Evolutionary conservation across 2,113 vertebrate species (phyloP), one percentile per base, ranked within the genome.

Genomic region (Chrysochloris asiatica): DNA sequence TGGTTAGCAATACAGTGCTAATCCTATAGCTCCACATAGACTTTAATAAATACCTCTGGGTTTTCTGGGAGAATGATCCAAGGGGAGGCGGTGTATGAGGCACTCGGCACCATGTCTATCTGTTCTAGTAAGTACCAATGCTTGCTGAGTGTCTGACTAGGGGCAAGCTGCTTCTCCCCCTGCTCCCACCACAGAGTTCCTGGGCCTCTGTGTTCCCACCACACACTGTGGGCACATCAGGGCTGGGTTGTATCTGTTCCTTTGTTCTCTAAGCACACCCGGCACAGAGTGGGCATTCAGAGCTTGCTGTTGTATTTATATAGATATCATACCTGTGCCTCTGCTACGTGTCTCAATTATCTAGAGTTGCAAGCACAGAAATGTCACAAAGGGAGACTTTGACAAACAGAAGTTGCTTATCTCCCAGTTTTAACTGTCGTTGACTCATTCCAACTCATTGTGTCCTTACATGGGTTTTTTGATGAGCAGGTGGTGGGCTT

Each of bases 1-100:
- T n/a, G n/a, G n/a, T n/a, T n/a, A n/a, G n/a, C n/a, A n/a, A n/a
- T n/a, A n/a, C n/a, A n/a, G n/a, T n/a, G 30, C 14, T 13, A n/a
- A n/a, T 76, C 56, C 45, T 63, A 12, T 33, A 30, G 48, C 84
- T 67, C 9, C 0, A 33, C 24, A 4, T 14, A 7, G 67, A 33
- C 24, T 0, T 3, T 3, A 21, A 41, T 13, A 47, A 38, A 17
- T 10, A 8, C 41, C 41, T 59, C 9, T 26, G 47, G 50, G 59
- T 11, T 41, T 30, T n/a, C 4, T 56, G 75, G 22, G 21, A 2
- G 48, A 26, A 24, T 36, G 5, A 28, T 2, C 1, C 0, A 0
- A 30, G 11, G 10, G 0, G 10, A 21, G 12, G 36, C 2, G 33
- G 17, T 12, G 8, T 4, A 2, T 21, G 65, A n/a, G 59, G 47